Percentiles rank a stretch among this genome's conserved stretches.
Evolutionary conservation across 2,113 vertebrate genomes (phyloP).

Genomic region (Corvus cornix): DNA sequence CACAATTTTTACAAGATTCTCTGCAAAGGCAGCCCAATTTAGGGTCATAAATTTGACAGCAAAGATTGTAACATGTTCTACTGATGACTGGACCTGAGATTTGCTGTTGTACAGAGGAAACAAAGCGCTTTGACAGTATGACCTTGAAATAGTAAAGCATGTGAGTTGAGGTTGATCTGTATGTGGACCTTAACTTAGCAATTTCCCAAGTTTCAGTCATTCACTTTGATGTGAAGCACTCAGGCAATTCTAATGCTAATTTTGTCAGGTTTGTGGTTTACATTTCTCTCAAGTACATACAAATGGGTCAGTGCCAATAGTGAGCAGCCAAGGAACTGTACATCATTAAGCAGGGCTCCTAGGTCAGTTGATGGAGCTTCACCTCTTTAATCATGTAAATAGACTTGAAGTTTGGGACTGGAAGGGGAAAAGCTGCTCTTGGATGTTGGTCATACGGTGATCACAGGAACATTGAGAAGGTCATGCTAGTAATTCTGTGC

Average conservation of each 20-base stretch:
- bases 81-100: not conserved
- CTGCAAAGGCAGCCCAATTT: not conserved
- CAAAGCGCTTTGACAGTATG: not conserved
- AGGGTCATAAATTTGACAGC: not conserved
- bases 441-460: not conserved
- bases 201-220: constrained; percentile 29
- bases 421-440: not conserved
- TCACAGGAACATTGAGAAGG: not conserved
- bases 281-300: constrained; percentile 6
- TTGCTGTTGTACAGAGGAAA: not conserved
- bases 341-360: constrained; percentile 38
- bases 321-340: constrained; percentile 29
- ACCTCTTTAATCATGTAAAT: not conserved
- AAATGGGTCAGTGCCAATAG: constrained; percentile 19
- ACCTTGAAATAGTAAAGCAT: constrained; percentile 30
- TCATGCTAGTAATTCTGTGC: not conserved
- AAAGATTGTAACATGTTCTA: not conserved
- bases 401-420: not conserved
- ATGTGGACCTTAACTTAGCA: not conserved
- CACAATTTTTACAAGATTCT: not conserved
- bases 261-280: constrained; percentile 5
- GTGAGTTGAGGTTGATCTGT: not conserved
- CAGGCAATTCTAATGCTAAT: constrained; percentile 47
- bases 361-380: not conserved
- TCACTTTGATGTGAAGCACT: constrained; percentile 29